phyloP scores from a whole-genome alignment of 2,797 vertebrate species.

The Busarellus nigricollis region DNA sequence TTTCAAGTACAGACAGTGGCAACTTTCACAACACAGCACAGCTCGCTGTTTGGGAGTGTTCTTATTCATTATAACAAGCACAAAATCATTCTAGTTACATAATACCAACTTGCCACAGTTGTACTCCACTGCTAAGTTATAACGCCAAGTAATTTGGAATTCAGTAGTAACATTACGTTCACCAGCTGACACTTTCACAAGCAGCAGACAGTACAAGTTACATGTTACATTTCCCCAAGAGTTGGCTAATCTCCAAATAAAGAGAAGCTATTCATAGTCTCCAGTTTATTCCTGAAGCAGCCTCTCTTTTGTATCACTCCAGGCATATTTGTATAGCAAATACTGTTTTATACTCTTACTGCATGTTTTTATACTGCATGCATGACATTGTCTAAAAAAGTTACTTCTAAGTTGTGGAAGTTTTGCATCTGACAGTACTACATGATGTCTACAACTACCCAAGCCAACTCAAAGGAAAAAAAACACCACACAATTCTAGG shows the following conservation, averaged over 20 bases:
- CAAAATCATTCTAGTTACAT: neutral
- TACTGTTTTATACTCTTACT: neutral
- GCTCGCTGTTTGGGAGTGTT: neutral
- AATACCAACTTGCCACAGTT: neutral
- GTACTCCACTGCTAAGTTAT: neutral
- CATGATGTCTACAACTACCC: neutral
- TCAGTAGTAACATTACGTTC: neutral
- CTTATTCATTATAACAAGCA: neutral
- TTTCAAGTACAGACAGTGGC: neutral
- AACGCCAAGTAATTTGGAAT: neutral
- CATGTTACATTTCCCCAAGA: neutral
- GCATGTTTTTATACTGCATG: neutral
- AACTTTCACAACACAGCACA: neutral
- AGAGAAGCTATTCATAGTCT: neutral
- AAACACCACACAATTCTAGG: neutral
- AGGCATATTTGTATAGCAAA: neutral
- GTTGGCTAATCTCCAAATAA: neutral
- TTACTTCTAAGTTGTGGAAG: neutral
- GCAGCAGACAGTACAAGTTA: neutral
- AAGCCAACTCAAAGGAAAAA: neutral
- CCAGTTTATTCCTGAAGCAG: neutral
- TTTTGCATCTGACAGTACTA: neutral
- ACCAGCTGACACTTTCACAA: neutral
- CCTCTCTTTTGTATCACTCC: neutral
- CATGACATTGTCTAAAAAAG: neutral